A percentile compares a stretch with the other conserved stretches of the same genome.
Conservation (phyloP, 2,888 invertebrate species). For the Tinea pellionella region DNA sequence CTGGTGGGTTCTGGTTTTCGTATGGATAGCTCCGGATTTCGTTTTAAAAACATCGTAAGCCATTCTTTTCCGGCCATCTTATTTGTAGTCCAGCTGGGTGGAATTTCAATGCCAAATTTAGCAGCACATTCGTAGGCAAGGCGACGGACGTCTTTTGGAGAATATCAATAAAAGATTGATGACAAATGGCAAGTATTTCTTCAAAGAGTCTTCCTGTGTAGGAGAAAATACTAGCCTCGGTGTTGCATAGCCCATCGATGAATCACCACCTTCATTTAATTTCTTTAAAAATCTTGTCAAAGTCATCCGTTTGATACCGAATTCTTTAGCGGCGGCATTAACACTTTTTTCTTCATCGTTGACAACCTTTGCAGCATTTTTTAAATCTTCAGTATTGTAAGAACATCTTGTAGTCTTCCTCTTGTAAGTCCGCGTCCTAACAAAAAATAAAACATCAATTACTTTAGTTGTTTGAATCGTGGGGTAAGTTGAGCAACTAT, state of each 20-base stretch:
- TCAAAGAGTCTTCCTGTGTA: constrained; percentile 15
- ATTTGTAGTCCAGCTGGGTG: constrained; percentile 18
- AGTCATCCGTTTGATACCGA: constrained; percentile 22
- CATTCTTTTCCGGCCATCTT: constrained; percentile 23
- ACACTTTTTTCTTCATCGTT: constrained; percentile 19
- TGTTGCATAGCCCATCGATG: constrained; percentile 21
- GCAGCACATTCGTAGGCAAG: constrained; percentile 21
- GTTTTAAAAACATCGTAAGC: constrained; percentile 23
- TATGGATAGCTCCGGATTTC: constrained; percentile 22
- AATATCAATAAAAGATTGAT: constrained; percentile 21
- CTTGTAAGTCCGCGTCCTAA: too few relatives aligned
- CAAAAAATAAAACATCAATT: too few relatives aligned
- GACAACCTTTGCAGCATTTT: too few relatives aligned
- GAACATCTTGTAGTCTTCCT: too few relatives aligned
- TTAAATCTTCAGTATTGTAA: too few relatives aligned
- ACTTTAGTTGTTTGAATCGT: too few relatives aligned
- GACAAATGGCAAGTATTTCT: too few relatives aligned
- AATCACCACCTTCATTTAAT: constrained; percentile 19
- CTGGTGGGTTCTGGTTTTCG: constrained; percentile 24
- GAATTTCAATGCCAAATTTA: constrained; percentile 18
- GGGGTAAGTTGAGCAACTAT: too few relatives aligned
- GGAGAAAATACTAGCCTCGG: constrained; percentile 20
- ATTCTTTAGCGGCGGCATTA: constrained; percentile 21
- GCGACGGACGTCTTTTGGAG: constrained; percentile 21
- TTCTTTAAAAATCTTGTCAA: constrained; percentile 22